Conservation (phyloP, 2,888 invertebrate genomes). For the Phania funesta region DNA sequence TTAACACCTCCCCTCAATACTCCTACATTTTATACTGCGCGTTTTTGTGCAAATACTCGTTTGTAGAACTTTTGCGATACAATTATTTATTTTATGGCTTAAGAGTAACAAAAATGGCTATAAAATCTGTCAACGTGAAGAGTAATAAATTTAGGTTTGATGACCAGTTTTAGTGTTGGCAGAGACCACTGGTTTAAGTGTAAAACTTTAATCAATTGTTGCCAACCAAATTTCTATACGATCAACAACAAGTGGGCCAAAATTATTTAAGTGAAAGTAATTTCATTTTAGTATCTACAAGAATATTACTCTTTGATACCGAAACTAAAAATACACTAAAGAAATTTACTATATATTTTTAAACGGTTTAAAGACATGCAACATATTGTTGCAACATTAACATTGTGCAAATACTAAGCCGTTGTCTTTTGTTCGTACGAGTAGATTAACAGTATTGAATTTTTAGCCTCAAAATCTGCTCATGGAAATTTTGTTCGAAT, state of each 20-base stretch:
- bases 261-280: constrained; percentile 2
- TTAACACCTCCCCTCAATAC: not conserved
- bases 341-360: not conserved
- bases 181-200: not conserved
- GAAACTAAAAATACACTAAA: not conserved
- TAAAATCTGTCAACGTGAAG: constrained; percentile 42
- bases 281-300: not conserved
- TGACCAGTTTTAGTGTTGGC: constrained; percentile 26
- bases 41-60: too few species aligned
- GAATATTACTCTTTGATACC: not conserved
- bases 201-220: not conserved
- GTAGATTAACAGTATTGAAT: constrained; percentile 50
- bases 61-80: not conserved
- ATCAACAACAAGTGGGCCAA: constrained; percentile 2
- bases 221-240: not conserved
- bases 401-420: not conserved
- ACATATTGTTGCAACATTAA: constrained; percentile 22
- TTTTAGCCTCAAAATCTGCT: constrained; percentile 56
- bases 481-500: constrained; percentile 28
- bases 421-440: constrained; percentile 25
- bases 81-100: constrained; percentile 51
- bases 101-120: constrained; percentile 18
- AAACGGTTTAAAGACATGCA: not conserved
- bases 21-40: not conserved
- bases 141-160: constrained; percentile 38